Conservation (phyloP, 2,888 invertebrate species). For the Caradrina clavipalpis region DNA sequence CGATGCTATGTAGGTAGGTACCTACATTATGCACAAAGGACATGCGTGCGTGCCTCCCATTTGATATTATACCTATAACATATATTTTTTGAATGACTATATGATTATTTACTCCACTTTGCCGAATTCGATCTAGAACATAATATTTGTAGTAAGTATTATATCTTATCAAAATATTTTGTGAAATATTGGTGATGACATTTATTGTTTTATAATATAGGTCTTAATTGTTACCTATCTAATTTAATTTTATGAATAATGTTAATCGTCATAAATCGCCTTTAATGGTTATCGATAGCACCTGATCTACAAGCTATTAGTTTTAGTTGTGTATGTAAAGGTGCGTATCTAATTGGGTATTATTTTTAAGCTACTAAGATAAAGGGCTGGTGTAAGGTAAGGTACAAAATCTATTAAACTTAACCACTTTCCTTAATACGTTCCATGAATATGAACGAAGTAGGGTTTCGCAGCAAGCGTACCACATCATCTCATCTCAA, state of each 20-base stretch:
- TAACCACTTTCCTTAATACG: slow-evolving; percentile 8
- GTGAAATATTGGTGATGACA: slow-evolving; percentile 45
- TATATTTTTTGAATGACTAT: slow-evolving; percentile 15
- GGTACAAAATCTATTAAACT: slow-evolving; percentile 21
- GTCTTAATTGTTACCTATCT: slow-evolving; percentile 5
- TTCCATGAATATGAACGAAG: slow-evolving; percentile 40
- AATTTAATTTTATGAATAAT: slow-evolving; percentile 26
- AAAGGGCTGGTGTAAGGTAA: background rate
- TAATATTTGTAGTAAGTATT: slow-evolving; percentile 8
- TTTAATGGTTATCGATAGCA: slow-evolving; percentile 48
- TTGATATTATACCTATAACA: slow-evolving; percentile 15
- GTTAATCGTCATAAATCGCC: slow-evolving; percentile 26
- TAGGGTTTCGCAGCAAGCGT: slow-evolving; percentile 10
- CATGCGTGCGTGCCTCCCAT: slow-evolving; percentile 43
- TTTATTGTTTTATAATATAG: slow-evolving; percentile 48
- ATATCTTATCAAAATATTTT: slow-evolving; percentile 62
- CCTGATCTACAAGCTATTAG: slow-evolving; percentile 7
- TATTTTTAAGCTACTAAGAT: background rate
- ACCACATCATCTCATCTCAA: slow-evolving; percentile 30
- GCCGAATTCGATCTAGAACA: slow-evolving; percentile 34
- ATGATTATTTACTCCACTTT: slow-evolving; percentile 29
- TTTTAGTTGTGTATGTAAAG: background rate
- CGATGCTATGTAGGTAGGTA: slow-evolving; percentile 18
- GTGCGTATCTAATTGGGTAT: background rate
- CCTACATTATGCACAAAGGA: slow-evolving; percentile 38